Conservation (phyloP, 2,888 invertebrate species). For the Caenorhabditis panamensis region DNA sequence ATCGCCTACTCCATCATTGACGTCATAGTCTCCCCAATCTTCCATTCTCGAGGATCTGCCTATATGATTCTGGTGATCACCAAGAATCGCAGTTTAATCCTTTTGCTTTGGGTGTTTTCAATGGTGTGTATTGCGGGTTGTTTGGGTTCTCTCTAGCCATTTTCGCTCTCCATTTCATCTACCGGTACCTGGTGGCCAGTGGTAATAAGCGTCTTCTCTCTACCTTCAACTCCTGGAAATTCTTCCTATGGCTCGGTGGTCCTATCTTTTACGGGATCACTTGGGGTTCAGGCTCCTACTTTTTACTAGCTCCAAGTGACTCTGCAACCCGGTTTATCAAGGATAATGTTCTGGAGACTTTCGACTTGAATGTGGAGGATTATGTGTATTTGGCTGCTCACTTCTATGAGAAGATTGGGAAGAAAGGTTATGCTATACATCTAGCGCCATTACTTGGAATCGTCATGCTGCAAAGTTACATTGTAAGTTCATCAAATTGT, state of each 20-base stretch:
- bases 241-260: neutral
- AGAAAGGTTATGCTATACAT: neutral
- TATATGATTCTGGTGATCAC: neutral
- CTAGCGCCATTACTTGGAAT: neutral
- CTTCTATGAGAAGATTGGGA: neutral
- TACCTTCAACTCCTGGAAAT: constrained; percentile 1
- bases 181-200: constrained; percentile 21
- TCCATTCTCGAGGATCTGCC: neutral
- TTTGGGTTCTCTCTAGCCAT: constrained; percentile 11
- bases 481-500: neutral
- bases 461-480: neutral
- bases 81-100: neutral
- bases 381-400: neutral
- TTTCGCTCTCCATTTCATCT: constrained; percentile 18
- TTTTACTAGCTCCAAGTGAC: neutral
- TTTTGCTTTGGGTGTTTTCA: neutral
- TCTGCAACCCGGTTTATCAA: neutral
- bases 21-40: neutral
- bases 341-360: neutral
- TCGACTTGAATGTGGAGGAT: neutral
- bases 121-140: constrained; percentile 10
- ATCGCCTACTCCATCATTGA: constrained; percentile 11
- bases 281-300: neutral
- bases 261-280: neutral
- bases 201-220: neutral